Percentiles rank a stretch among this genome's conserved stretches.
phyloP scores from a whole-genome alignment of 2,113 vertebrate species.

The Bettongia penicillata region DNA sequence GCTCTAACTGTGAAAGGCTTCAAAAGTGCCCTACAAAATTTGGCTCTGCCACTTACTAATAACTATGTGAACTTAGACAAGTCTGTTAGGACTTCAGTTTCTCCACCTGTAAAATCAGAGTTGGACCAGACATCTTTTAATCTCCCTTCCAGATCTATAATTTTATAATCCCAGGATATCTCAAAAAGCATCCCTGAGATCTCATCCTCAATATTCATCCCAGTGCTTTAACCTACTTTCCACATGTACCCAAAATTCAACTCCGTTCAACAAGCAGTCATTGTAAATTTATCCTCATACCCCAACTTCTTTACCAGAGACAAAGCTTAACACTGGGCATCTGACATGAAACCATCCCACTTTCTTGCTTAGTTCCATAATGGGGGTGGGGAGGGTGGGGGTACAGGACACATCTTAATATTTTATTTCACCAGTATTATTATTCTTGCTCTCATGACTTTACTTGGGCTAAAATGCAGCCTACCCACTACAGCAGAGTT shows the following conservation, averaged over 20 bases:
- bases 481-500: conserved; percentile 20
- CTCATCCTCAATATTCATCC: not conserved
- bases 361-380: conserved; percentile 22
- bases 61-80: not conserved
- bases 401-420: not conserved
- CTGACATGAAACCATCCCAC: not conserved
- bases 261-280: not conserved
- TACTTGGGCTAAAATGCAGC: conserved; percentile 51
- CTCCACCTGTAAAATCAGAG: not conserved
- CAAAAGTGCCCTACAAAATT: not conserved
- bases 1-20: not conserved
- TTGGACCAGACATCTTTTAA: not conserved
- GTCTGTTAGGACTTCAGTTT: not conserved
- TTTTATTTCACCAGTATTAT: conserved; percentile 25
- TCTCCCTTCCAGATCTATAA: not conserved
- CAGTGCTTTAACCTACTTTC: not conserved
- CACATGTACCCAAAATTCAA: not conserved
- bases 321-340: conserved; percentile 12
- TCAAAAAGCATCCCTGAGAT: not conserved
- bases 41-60: not conserved
- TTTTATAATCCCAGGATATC: not conserved
- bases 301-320: not conserved
- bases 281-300: not conserved
- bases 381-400: accelerated
- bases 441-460: conserved; percentile 41